phyloP scores from a whole-genome alignment of 2,113 vertebrate genomes.

The Podarcis muralis region DNA sequence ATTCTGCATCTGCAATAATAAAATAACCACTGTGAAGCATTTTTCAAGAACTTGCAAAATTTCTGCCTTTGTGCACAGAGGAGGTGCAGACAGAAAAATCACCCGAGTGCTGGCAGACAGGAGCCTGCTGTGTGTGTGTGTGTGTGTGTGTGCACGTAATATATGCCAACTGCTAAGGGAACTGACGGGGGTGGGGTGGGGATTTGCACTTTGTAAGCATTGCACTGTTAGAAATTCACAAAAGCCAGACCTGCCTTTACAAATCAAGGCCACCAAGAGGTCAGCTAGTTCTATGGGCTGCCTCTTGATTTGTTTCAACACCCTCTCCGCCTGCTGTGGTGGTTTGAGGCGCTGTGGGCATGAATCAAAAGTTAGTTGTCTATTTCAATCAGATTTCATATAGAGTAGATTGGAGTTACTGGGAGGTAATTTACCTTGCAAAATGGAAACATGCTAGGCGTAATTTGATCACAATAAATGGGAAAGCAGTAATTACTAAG shows the following conservation, averaged over 20 bases:
- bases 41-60: constrained; percentile 39
- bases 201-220: neutral
- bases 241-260: constrained; percentile 16
- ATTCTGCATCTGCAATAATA: constrained; percentile 18
- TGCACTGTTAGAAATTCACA: constrained; percentile 43
- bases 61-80: constrained; percentile 36
- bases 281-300: constrained; percentile 12
- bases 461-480: constrained; percentile 37
- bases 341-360: constrained; percentile 14
- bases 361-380: constrained; percentile 51
- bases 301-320: constrained; percentile 17
- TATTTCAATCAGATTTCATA: constrained; percentile 53
- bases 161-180: neutral
- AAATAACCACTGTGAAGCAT: neutral
- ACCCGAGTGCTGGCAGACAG: constrained; percentile 1
- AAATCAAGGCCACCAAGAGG: constrained; percentile 41
- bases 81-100: constrained; percentile 12
- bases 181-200: neutral
- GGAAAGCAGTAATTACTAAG: constrained; percentile 41
- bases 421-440: constrained; percentile 31
- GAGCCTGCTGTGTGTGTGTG: neutral
- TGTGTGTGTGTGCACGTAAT: neutral
- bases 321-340: neutral
- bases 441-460: constrained; percentile 21
- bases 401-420: constrained; percentile 1